phyloP scores from a whole-genome alignment of 92 coral and sea anemone species.

The Bergia sp. region DNA sequence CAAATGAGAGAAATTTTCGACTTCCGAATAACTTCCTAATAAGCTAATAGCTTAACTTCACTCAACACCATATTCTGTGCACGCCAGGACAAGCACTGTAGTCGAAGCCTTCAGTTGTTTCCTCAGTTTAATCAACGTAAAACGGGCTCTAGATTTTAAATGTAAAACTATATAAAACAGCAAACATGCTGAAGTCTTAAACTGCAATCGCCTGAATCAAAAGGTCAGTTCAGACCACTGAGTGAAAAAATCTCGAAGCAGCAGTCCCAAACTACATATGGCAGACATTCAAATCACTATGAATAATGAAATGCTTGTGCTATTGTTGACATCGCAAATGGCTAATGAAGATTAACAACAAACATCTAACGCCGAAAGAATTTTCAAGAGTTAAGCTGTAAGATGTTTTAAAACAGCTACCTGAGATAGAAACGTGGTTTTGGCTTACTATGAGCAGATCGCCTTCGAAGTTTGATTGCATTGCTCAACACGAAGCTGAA shows the following conservation, averaged over 20 bases:
- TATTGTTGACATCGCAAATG: not conserved
- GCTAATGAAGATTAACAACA: not conserved
- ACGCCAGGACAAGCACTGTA: conserved; percentile 18
- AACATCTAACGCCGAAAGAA: not conserved
- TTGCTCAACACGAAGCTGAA: conserved; percentile 34
- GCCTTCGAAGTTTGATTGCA: not conserved
- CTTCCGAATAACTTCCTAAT: conserved; percentile 17
- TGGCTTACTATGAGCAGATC: not conserved
- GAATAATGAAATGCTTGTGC: not conserved
- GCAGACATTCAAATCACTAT: too few species aligned
- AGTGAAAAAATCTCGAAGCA: not conserved
- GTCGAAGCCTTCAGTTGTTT: not conserved
- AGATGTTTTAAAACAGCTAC: not conserved
- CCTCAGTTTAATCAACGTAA: not conserved
- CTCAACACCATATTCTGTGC: not conserved
- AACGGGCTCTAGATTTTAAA: not conserved
- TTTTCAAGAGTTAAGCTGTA: not conserved
- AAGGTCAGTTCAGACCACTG: not conserved
- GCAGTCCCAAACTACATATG: not conserved
- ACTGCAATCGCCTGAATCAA: conserved; percentile 23
- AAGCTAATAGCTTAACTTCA: not conserved
- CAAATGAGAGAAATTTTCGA: not conserved
- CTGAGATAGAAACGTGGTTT: too few species aligned
- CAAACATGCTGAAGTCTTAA: not conserved
- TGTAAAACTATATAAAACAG: not conserved